Evolutionary conservation across 2,888 invertebrate species (phyloP), one percentile per base, ranked within the genome.

Genomic region (Lepidonotus clava): DNA sequence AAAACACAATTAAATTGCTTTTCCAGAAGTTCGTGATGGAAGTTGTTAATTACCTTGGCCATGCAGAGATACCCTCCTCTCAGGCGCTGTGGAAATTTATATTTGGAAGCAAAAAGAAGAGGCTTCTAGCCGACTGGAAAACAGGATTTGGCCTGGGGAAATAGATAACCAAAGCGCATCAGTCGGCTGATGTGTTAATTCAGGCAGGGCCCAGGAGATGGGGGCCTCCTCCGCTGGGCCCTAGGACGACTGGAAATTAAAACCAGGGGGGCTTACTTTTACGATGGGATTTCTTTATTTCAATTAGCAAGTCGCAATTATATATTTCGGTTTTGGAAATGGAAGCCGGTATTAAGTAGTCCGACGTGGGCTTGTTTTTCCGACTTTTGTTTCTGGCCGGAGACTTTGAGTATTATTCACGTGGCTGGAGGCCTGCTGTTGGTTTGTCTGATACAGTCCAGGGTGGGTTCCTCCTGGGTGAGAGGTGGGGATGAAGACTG

Each of bases 81-180:
- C 71, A 38, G 71, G 71, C 71, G 36, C 38, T 18, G 36, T 34
- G 71, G 14, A 38, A 34, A 71, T 71, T 71, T 71, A 71, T 71
- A 71, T 34, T 71, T 71, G 71, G 71, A 71, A 34, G 36, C 71
- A 71, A 71, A 71, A 71, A 71, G 71, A 71, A 18, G 71, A 34
- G 5, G 71, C 36, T 71, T 71, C 71, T 71, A 71, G 71, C 71
- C 36, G 71, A 71, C 71, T 71, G 71, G 71, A 71, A 71, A 71
- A 71, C 71, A 34, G 71, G 71, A 71, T 71, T 71, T 71, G 71
- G 71, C 71, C 71, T 38, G 71, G 71, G 71, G 71, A 71, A 71
- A 34, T 71, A 71, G 71, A 71, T 71, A 71, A 71, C 71, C 38
- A 71, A 21, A 38, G 1, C 14, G 36, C 18, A 34, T n/a, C n/a